phyloP scores from a whole-genome alignment of 53 echinoderm and acorn worm species.

The Holothuria scabra region DNA sequence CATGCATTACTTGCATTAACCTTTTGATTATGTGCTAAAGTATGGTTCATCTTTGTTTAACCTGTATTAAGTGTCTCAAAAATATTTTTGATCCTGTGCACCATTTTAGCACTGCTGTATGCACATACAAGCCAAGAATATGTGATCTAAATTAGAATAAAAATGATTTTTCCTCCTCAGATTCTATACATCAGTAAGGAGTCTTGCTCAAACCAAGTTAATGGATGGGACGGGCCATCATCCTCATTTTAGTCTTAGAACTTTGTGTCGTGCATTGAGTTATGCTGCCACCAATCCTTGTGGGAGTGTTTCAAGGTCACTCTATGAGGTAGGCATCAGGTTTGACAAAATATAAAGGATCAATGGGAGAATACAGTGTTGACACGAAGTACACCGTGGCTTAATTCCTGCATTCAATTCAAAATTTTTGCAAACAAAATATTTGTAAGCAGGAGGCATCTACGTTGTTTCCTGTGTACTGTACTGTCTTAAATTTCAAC shows the following conservation, averaged over 20 bases:
- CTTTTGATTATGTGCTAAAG: no score
- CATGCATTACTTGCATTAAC: no score
- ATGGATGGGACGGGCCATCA: slow-evolving; percentile 96
- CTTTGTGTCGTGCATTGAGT: slow-evolving; percentile 85
- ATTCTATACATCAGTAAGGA: slow-evolving; percentile 83
- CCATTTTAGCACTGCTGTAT: background rate
- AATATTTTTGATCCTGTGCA: no score
- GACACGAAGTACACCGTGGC: no score
- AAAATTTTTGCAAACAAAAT: no score
- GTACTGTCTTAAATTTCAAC: no score
- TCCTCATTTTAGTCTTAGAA: slow-evolving; percentile 95
- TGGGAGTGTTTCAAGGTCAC: slow-evolving; percentile 78
- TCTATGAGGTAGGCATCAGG: slow-evolving; percentile 84
- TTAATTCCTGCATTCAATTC: no score
- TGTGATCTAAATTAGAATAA: background rate
- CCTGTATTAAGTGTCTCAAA: no score
- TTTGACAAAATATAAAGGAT: background rate
- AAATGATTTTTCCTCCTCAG: slow-evolving; percentile 29
- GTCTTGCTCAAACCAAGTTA: slow-evolving; percentile 74
- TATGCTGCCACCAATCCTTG: slow-evolving; percentile 85
- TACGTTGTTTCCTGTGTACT: no score
- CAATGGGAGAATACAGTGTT: no score
- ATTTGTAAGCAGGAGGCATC: no score
- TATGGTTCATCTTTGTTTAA: no score
- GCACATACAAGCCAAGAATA: background rate